Evolutionary conservation across 2,113 vertebrate genomes (phyloP).

Genomic region (Gallinago media): DNA sequence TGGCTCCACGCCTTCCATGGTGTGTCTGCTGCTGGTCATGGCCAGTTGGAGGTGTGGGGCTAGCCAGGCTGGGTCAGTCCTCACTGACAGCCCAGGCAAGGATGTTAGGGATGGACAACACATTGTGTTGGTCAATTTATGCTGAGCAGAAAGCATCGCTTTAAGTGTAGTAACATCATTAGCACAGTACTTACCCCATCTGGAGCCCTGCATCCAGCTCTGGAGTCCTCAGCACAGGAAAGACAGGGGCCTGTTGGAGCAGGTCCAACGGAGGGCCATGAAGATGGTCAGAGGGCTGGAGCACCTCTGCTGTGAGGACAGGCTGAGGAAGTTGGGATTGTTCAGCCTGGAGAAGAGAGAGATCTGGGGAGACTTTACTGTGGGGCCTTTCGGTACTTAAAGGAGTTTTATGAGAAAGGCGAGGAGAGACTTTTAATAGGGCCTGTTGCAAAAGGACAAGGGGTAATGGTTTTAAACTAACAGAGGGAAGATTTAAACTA

Average conservation of each 20-base stretch:
- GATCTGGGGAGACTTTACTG: neutral
- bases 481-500: neutral
- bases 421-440: neutral
- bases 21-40: neutral
- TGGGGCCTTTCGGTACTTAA: neutral
- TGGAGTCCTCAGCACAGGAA: neutral
- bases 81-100: neutral
- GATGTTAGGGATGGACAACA: rapidly evolving
- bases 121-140: neutral
- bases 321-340: neutral
- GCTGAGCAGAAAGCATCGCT: neutral
- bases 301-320: neutral
- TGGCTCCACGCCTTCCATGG: rapidly evolving
- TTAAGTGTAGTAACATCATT: neutral
- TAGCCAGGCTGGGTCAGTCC: neutral
- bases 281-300: neutral
- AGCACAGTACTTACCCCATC: neutral
- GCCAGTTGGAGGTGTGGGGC: neutral
- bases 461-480: neutral
- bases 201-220: neutral
- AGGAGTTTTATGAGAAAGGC: neutral
- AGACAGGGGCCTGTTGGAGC: neutral
- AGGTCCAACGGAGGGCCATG: neutral
- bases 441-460: neutral
- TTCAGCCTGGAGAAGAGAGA: neutral